Base-by-base conservation (phyloP, 2,797 vertebrate genomes). In the Gymnothorax javanicus region DNA sequence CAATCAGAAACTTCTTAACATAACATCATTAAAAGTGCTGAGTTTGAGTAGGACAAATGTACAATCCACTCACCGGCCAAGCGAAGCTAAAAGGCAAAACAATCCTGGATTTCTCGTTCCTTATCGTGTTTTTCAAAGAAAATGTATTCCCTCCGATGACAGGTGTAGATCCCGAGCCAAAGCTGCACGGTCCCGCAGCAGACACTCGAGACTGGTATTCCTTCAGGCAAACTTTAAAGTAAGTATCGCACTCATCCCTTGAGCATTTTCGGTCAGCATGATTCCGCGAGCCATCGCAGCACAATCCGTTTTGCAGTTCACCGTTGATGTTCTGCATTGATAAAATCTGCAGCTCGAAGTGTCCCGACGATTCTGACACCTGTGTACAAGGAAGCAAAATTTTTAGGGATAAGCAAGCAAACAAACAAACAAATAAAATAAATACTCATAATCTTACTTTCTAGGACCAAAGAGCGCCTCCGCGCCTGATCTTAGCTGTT, bases 161-260 rank as follows among this genome's bases (percentile, higher is more conserved):
- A 0, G 97, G 96, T n/a, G 97, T 98, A 88, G 96, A 95, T 89
- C 97, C 97, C 58, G 94, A 91, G 89, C 98, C 98, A 84, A 97
- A 98, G 93, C 97, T 98, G 95, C 98, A 98, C 75, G 97, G 95
- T 3, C 98, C 97, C 0, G 95, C 96, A 50, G 96, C 93, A 33
- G 96, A 96, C 86, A 98, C 97, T 91, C 97, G 95, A 9, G 95
- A 96, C 91, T 98, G 97, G 91, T 97, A 98, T 95, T 98, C 97
- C 97, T 98, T 98, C 92, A 98, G 94, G 88, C 98, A 98, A 91
- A 96, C 96, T 93, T 97, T 97, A 93, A 98, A 98, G 93, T 96
- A 98, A 69, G 98, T 98, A 92, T 97, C 96, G 88, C 98, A 98
- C 89, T 97, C 96, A 64, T 97, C 96, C 88, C 90, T 93, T 83